Evolutionary conservation across 2,113 vertebrate genomes (phyloP).

Genomic region (Tetraodon nigroviridis): DNA sequence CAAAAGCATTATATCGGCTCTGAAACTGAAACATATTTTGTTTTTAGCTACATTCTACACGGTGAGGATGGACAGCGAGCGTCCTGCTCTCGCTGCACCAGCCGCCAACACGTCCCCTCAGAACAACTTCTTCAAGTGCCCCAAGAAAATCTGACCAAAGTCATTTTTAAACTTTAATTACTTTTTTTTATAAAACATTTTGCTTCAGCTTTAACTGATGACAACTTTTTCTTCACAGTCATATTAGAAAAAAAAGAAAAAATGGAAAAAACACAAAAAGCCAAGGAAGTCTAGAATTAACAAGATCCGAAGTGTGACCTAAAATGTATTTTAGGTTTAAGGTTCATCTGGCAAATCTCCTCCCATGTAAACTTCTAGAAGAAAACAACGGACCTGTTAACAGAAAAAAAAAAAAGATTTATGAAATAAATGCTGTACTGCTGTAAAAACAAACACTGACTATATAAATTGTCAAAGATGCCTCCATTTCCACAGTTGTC

Average conservation of each 20-base stretch:
- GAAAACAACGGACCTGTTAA: slow-evolving; percentile 72
- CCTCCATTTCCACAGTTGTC: neutral
- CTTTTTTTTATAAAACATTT: slow-evolving; percentile 69
- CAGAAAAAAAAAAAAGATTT: too few relatives aligned
- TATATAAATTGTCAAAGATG: slow-evolving; percentile 11
- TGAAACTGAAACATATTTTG: neutral
- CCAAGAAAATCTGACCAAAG: slow-evolving; percentile 53
- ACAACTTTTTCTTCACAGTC: slow-evolving; percentile 66
- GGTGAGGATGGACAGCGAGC: slow-evolving; percentile 74
- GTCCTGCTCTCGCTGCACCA: slow-evolving; percentile 58
- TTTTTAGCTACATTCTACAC: slow-evolving; percentile 83
- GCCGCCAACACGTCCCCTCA: slow-evolving; percentile 64
- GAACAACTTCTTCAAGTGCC: slow-evolving; percentile 84
- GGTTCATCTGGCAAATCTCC: slow-evolving; percentile 77
- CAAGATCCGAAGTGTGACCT: slow-evolving; percentile 43
- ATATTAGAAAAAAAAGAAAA: slow-evolving; percentile 56
- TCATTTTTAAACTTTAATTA: slow-evolving; percentile 82
- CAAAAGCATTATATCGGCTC: neutral
- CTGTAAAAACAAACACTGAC: slow-evolving; percentile 6
- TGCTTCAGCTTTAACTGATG: slow-evolving; percentile 54
- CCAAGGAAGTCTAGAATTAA: neutral
- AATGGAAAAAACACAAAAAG: too few relatives aligned
- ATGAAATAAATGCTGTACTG: slow-evolving; percentile 2
- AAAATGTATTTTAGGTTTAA: slow-evolving; percentile 21
- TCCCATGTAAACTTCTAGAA: slow-evolving; percentile 47